Base-by-base conservation (phyloP, 2,888 invertebrate genomes). In the Artemia sp. region DNA sequence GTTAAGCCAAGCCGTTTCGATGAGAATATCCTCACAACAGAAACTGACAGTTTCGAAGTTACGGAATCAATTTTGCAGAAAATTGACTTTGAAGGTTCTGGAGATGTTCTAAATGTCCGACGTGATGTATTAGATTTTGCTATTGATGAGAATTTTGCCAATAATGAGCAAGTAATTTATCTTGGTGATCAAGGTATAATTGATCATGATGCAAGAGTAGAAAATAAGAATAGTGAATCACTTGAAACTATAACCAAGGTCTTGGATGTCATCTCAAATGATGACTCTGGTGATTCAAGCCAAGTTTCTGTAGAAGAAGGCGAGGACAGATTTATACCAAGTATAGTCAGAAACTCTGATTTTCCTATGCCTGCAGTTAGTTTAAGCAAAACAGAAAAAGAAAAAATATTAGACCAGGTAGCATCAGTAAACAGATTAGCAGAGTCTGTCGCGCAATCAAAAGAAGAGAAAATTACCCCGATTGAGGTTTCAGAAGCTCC, bases 401-500 rank as follows among this genome's bases (percentile, higher is more conserved):
- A 38, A 38, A 58, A 58, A 24, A 58, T 9, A 19, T n/a, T 19
- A 19, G 14, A 58, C 14, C 64, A 58, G 24, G n/a, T 24, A 8
- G 10, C 64, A 58, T 24, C 64, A 8, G n/a, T 58, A 9, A 9
- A 19, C 10, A 58, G 64, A 24, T 19, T 24, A 19, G 14, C 64
- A 24, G 64, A 58, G 24, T 58, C 64, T n/a, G n/a, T 24, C 11
- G 11, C 64, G 10, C 9, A 8, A 10, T n/a, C 64, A 24, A 58
- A 8, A 24, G 14, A n/a, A 10, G 12, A 58, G 24, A 24, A n/a
- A 58, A 19, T 24, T 58, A 10, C 64, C 8, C 64, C 64, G 9
- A n/a, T 58, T 10, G 12, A 19, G n/a, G 64, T 58, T 19, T 58
- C 64, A 58, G 64, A 58, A 10, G 64, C 64, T 58, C 64, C 64